Evolutionary conservation across 2,888 invertebrate genomes (phyloP).

Genomic region (Standfussiana lucernea): DNA sequence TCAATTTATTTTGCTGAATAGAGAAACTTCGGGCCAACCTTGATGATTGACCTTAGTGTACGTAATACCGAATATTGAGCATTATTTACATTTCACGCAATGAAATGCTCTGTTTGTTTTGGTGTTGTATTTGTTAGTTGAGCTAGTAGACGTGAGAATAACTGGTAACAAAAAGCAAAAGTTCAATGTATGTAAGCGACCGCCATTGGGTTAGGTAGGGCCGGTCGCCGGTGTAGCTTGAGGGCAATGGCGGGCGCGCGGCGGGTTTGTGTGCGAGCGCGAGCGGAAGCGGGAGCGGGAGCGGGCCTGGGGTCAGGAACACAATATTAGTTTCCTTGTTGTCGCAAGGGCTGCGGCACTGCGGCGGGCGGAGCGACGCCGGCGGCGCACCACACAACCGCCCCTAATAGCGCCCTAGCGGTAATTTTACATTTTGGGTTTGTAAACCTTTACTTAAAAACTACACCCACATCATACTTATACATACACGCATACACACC

Average conservation of each 20-base stretch:
- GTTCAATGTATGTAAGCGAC: slow-evolving; percentile 67
- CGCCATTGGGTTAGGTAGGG: slow-evolving; percentile 49
- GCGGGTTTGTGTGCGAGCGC: slow-evolving; percentile 84
- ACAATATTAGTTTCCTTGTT: slow-evolving; percentile 91
- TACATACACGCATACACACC: slow-evolving; percentile 64
- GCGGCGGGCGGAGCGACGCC: slow-evolving; percentile 89
- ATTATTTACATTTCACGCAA: slow-evolving; percentile 27
- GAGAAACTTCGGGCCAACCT: slow-evolving; percentile 28
- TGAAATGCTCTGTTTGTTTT: slow-evolving; percentile 35
- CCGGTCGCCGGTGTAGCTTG: slow-evolving; percentile 20
- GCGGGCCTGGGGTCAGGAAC: slow-evolving; percentile 88
- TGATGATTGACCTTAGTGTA: slow-evolving; percentile 34
- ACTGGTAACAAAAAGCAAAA: slow-evolving; percentile 67
- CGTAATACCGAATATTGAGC: slow-evolving; percentile 29
- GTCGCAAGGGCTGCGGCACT: slow-evolving; percentile 91
- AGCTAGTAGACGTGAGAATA: slow-evolving; percentile 25
- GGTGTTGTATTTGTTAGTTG: slow-evolving; percentile 32
- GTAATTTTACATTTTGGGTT: slow-evolving; percentile 90
- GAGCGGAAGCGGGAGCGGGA: slow-evolving; percentile 77
- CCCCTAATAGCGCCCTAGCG: slow-evolving; percentile 90
- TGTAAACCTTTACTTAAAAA: slow-evolving; percentile 90
- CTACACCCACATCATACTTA: slow-evolving; percentile 76
- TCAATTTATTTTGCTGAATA: slow-evolving; percentile 36
- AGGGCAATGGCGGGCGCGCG: slow-evolving; percentile 68
- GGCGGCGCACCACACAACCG: slow-evolving; percentile 87